Percentiles rank a stretch among this genome's conserved stretches.
Evolutionary conservation across 2,797 vertebrate genomes (phyloP).

Genomic region (Melanitta fusca): DNA sequence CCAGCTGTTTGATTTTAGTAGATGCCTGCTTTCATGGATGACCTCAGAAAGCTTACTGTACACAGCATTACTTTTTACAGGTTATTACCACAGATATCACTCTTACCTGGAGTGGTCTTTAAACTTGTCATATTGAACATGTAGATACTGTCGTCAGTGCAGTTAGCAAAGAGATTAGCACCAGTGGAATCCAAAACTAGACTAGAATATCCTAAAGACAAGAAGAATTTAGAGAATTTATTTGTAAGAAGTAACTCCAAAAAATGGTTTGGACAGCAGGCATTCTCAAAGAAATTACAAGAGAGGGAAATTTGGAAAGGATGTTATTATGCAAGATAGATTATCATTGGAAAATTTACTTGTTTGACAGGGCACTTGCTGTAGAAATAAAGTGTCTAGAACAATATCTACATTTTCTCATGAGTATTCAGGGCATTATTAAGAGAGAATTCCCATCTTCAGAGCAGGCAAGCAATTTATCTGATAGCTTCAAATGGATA

Average conservation of each 20-base stretch:
- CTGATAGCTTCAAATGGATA: neutral
- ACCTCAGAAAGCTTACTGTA: neutral
- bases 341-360: neutral
- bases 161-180: constrained; percentile 91
- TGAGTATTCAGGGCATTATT: neutral
- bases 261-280: neutral
- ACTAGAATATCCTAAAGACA: constrained; percentile 90
- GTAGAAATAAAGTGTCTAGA: neutral
- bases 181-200: constrained; percentile 89
- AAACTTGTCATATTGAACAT: constrained; percentile 91
- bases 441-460: neutral
- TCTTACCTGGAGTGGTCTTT: constrained; percentile 88
- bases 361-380: neutral
- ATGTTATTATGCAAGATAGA: neutral
- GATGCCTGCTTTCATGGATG: neutral
- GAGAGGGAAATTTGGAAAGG: neutral
- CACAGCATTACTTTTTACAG: neutral
- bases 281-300: neutral
- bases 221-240: neutral
- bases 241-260: neutral
- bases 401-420: neutral
- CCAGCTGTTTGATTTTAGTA: too few relatives aligned
- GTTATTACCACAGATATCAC: neutral
- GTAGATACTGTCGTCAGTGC: constrained; percentile 95
- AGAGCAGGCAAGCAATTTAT: neutral